Conservation (phyloP, 2,888 invertebrate genomes). For the Acronicta aceris region DNA sequence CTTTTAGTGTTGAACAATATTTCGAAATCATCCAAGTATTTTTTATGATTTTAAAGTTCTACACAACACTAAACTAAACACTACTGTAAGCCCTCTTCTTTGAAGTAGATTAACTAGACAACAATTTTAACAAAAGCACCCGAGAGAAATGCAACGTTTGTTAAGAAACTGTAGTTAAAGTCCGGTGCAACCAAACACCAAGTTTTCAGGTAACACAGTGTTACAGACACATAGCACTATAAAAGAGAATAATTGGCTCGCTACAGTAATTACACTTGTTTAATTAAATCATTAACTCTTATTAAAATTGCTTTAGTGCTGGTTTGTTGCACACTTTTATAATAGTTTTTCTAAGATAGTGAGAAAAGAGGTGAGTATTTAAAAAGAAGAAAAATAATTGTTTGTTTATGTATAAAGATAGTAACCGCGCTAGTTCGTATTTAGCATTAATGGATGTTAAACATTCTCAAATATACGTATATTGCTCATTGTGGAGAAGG, state of each 20-base stretch:
- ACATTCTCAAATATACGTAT: no score
- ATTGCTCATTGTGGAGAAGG: no score
- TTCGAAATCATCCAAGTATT: no score
- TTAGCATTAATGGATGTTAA: no score
- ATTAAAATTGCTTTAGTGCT: slow-evolving; percentile 32
- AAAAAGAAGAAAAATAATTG: no score
- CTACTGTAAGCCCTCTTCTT: slow-evolving; percentile 1
- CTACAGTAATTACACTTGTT: slow-evolving; percentile 66
- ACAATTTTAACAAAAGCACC: background rate
- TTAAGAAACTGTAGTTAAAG: slow-evolving; percentile 40
- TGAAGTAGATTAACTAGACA: slow-evolving; percentile 7
- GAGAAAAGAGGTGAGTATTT: background rate
- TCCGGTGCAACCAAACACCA: slow-evolving; percentile 29
- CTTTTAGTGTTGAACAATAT: no score
- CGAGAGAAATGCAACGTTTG: slow-evolving; percentile 7
- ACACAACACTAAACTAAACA: background rate
- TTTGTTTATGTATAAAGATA: no score
- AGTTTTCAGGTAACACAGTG: slow-evolving; percentile 61
- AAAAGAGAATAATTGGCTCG: slow-evolving; percentile 74
- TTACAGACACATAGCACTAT: slow-evolving; percentile 78
- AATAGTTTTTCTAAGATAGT: slow-evolving; percentile 20
- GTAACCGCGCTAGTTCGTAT: no score
- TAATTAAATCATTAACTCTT: slow-evolving; percentile 67
- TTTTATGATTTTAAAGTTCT: background rate
- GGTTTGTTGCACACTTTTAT: slow-evolving; percentile 8